These are phyloP conservation scores for Acridotheres tristis DNA, from an alignment of 2,797 vertebrate species.

Conservation along the genomic window DNA sequence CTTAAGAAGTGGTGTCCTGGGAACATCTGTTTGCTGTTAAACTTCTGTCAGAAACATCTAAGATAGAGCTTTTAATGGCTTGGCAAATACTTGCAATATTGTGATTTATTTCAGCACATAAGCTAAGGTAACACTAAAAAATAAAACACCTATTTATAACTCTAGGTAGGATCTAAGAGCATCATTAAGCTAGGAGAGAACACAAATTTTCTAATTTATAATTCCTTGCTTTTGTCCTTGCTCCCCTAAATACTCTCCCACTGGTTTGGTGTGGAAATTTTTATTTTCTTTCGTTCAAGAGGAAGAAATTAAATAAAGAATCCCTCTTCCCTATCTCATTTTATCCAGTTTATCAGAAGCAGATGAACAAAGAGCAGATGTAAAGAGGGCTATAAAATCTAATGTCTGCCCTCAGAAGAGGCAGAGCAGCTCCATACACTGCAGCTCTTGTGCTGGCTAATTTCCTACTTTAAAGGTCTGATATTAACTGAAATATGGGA, in stretches of 20 bases:
- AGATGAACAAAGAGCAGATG: neutral
- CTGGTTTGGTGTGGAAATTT: neutral
- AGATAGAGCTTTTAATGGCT: slow-evolving; percentile 1
- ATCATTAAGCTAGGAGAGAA: neutral
- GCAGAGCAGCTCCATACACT: neutral
- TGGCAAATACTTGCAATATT: neutral
- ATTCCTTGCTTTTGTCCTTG: neutral
- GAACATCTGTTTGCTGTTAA: slow-evolving; percentile 41
- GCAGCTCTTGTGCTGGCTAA: neutral
- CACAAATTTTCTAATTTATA: neutral
- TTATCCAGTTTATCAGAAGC: neutral
- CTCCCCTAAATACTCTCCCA: neutral
- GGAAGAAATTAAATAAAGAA: neutral
- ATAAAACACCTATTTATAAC: neutral
- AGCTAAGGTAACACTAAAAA: neutral
- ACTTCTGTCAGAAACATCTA: slow-evolving; percentile 26
- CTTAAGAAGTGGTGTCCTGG: slow-evolving; percentile 15
- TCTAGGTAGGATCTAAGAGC: neutral
- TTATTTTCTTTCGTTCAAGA: neutral
- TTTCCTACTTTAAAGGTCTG: neutral
- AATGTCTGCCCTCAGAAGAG: neutral
- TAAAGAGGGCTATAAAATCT: neutral
- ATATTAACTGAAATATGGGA: neutral
- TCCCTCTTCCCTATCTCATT: neutral
- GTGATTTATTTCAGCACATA: slow-evolving; percentile 6